Evolutionary conservation across 2,113 vertebrate genomes (phyloP), one percentile per base, ranked within the genome.

Genomic region (Phylloscopus trochiloides): DNA sequence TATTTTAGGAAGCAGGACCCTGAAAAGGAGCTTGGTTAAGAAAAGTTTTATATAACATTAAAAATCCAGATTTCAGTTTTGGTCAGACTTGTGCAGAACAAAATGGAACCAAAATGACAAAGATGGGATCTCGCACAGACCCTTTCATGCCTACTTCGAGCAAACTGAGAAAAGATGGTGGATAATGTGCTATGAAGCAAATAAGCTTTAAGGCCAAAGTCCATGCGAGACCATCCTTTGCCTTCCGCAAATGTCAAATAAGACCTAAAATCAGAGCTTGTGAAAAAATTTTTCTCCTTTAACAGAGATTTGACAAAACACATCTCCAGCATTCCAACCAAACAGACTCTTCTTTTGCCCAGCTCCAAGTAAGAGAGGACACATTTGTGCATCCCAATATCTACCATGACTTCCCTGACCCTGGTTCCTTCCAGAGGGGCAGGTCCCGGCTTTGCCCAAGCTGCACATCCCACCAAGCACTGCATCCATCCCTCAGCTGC

Each of bases 381-480:
- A 38, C 0, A 0, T 31, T 32, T 0, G 0, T 45, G 40, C 12
- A 24, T 63, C 34, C 52, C 1, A 1, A 4, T 4, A 2, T 14
- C 11, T 29, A 4, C 15, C 11, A n/a, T 50, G 38, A 10, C n/a
- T 86, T 2, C 0, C 32, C 66, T 25, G 31, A 47, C 8, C 1
- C 21, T 31, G 21, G 2, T 3, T 63, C 42, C 6, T 76, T 74
- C n/a, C 3, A 3, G 42, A 67, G 19, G 5, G 14, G 12, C 25
- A 67, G 34, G 21, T 61, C 11, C 74, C 21, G 12, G 31, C 43
- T 67, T 58, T n/a, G 18, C 21, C 26, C 31, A 29, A 55, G 34
- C 34, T 84, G 31, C 7, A 1, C 4, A 6, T 73, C 43, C 45
- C 58, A 58, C 32, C 7, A 14, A 20, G 26, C 12, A 42, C 43